These are phyloP conservation scores for Scaptomyza cyrtandrae DNA, from an alignment of 2,888 invertebrate species.

Conservation along the genomic window DNA sequence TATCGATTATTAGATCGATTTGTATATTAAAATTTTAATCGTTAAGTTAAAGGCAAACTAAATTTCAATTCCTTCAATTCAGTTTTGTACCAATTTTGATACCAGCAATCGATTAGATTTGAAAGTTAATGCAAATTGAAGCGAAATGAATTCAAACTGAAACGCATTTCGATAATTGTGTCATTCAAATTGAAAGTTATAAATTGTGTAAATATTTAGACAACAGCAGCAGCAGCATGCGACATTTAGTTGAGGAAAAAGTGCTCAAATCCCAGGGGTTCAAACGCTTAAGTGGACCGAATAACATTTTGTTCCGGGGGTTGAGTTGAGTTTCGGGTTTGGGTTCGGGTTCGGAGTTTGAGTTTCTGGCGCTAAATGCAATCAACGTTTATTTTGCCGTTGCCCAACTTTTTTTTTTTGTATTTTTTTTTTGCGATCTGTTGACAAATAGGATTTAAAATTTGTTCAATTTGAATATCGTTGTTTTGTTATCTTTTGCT, in stretches of 20 bases:
- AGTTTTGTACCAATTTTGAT: background rate
- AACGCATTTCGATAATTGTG: slow-evolving; percentile 62
- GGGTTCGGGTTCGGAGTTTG: slow-evolving; percentile 6
- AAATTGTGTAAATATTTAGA: slow-evolving; percentile 79
- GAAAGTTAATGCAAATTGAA: slow-evolving; percentile 26
- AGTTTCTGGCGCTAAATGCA: slow-evolving; percentile 53
- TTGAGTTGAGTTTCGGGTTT: slow-evolving; percentile 23
- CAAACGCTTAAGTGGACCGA: slow-evolving; percentile 49
- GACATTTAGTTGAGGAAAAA: slow-evolving; percentile 29
- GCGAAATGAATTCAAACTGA: slow-evolving; percentile 17
- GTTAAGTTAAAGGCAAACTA: no score
- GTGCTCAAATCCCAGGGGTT: slow-evolving; percentile 58
- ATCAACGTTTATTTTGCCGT: slow-evolving; percentile 68
- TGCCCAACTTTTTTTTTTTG: slow-evolving; percentile 25
- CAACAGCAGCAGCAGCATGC: slow-evolving; percentile 27
- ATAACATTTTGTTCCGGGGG: slow-evolving; percentile 32
- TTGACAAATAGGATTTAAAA: slow-evolving; percentile 78
- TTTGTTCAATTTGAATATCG: slow-evolving; percentile 74
- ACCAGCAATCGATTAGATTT: background rate
- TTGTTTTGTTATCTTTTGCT: slow-evolving; percentile 55
- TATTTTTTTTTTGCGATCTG: slow-evolving; percentile 53
- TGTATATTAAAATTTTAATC: background rate
- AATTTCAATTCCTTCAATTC: background rate
- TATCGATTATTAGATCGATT: slow-evolving; percentile 17
- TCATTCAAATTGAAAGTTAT: slow-evolving; percentile 73